Percentiles rank a stretch among this genome's conserved stretches.
Evolutionary conservation across 2,797 vertebrate species (phyloP).

Genomic region (Rhinogobio ventralis): DNA sequence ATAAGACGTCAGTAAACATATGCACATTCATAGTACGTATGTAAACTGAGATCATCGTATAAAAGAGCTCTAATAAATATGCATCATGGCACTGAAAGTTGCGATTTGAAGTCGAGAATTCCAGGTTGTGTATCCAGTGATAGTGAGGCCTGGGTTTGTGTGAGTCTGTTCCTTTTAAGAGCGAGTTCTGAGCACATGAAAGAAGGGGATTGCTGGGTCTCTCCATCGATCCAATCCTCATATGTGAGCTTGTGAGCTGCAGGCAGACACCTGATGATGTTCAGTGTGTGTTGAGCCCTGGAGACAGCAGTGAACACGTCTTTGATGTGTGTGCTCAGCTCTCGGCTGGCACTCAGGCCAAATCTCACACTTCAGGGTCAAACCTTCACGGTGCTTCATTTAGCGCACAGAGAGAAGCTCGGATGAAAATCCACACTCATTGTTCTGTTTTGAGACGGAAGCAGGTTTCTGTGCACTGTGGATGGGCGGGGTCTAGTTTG

Average conservation of each 20-base stretch:
- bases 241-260: constrained; percentile 12
- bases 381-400: not conserved
- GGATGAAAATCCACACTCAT: not conserved
- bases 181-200: constrained; percentile 56
- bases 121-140: not conserved
- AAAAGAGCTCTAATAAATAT: not conserved
- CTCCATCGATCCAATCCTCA: constrained; percentile 9
- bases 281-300: constrained; percentile 15
- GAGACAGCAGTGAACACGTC: constrained; percentile 11
- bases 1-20: not conserved
- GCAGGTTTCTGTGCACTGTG: not conserved
- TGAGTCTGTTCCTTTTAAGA: constrained; percentile 54
- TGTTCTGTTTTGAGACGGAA: not conserved
- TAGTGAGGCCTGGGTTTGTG: not conserved
- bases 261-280: constrained; percentile 21
- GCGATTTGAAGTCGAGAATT: not conserved
- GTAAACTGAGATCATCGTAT: not conserved
- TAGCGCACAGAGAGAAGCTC: not conserved
- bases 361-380: not conserved
- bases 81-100: not conserved
- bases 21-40: not conserved
- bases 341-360: not conserved
- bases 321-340: constrained; percentile 17
- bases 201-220: not conserved
- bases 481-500: not conserved